Conservation (phyloP, 2,113 vertebrate genomes). For the Thamnophis sirtalis region DNA sequence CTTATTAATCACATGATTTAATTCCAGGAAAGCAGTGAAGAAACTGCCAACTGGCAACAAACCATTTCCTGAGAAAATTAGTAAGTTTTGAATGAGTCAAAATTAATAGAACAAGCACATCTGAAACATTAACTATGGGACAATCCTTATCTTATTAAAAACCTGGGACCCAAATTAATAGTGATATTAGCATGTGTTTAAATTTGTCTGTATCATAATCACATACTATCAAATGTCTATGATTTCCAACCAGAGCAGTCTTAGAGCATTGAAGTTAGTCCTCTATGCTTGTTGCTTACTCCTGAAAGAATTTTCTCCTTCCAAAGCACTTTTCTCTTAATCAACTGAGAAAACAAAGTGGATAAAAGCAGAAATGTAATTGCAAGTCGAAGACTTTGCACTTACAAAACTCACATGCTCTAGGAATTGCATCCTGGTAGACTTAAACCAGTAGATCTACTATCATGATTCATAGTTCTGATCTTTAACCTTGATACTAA, state of each 20-base stretch:
- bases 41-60: background rate
- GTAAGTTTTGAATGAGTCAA: background rate
- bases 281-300: background rate
- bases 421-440: background rate
- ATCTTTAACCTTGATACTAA: background rate
- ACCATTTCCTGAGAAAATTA: background rate
- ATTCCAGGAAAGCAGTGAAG: background rate
- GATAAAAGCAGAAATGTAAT: background rate
- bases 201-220: background rate
- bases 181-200: background rate
- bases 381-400: background rate
- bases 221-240: background rate
- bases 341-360: background rate
- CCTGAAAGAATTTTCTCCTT: background rate
- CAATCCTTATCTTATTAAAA: background rate
- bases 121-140: background rate
- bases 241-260: background rate
- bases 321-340: background rate
- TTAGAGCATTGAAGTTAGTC: background rate
- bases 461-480: background rate
- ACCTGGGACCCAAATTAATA: background rate
- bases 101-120: background rate
- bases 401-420: background rate
- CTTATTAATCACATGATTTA: background rate
- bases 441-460: background rate